These are phyloP conservation scores for Cenopis cana DNA, from an alignment of 2,888 invertebrate species.

Conservation along the genomic window DNA sequence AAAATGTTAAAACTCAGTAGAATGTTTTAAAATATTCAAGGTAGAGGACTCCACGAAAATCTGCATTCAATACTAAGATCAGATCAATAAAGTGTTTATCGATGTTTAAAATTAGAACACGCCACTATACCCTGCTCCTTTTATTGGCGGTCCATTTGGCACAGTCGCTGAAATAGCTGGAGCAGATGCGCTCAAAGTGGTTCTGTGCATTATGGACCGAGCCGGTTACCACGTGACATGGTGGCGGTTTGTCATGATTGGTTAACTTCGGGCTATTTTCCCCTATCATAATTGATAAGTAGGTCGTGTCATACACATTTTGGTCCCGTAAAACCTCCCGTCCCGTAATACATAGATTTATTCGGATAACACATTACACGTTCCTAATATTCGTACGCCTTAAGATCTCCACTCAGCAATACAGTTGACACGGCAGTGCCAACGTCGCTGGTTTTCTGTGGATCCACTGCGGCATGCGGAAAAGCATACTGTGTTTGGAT, in stretches of 20 bases:
- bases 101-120: slow-evolving; percentile 42
- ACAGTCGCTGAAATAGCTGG: slow-evolving; percentile 24
- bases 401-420: not conserved
- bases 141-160: slow-evolving; percentile 43
- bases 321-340: too few species aligned
- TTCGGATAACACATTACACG: too few species aligned
- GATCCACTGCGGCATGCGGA: not conserved
- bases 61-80: slow-evolving; percentile 10
- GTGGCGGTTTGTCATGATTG: slow-evolving; percentile 4
- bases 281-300: not conserved
- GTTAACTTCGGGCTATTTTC: slow-evolving; percentile 16
- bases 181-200: slow-evolving; percentile 35
- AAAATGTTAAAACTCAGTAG: too few species aligned
- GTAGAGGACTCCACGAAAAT: not conserved
- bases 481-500: too few species aligned
- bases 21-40: not conserved
- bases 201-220: slow-evolving; percentile 32
- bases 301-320: not conserved
- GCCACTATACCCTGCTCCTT: slow-evolving; percentile 36
- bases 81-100: slow-evolving; percentile 27
- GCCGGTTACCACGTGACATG: slow-evolving; percentile 16
- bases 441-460: too few species aligned
- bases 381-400: too few species aligned
- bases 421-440: too few species aligned
- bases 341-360: too few species aligned